phyloP scores from a whole-genome alignment of 2,113 vertebrate species.

The Microcebus lehilahytsara region DNA sequence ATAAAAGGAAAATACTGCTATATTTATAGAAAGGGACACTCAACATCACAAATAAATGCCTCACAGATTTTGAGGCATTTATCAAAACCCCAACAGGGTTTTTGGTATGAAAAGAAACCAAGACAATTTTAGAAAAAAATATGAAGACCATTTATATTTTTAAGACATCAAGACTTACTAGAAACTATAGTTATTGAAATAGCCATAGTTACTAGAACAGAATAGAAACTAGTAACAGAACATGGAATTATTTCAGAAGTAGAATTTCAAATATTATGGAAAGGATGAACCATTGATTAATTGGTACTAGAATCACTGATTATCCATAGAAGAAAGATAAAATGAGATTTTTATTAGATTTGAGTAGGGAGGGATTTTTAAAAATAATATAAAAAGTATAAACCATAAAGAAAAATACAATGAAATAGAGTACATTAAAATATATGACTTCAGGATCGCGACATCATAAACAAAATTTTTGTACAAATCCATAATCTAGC shows the following conservation, averaged over 20 bases:
- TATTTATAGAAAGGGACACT: neutral
- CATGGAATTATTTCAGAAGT: neutral
- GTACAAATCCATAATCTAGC: neutral
- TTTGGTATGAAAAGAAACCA: neutral
- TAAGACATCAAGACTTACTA: neutral
- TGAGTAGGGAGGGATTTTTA: neutral
- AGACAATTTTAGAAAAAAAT: neutral
- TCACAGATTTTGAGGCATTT: neutral
- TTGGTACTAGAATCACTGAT: neutral
- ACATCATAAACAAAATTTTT: neutral
- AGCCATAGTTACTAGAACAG: neutral
- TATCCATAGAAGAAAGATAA: neutral
- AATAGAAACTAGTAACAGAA: neutral
- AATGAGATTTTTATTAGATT: neutral
- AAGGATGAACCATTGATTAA: neutral
- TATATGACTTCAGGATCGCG: neutral
- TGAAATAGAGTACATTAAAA: neutral
- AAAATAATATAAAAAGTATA: neutral
- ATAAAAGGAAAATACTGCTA: neutral
- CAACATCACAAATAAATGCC: neutral
- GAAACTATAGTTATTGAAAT: neutral
- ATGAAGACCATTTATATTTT: neutral
- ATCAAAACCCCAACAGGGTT: neutral
- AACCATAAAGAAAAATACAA: neutral
- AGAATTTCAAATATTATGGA: neutral